phyloP scores from a whole-genome alignment of 2,888 invertebrate genomes.

The Agapostemon virescens region DNA sequence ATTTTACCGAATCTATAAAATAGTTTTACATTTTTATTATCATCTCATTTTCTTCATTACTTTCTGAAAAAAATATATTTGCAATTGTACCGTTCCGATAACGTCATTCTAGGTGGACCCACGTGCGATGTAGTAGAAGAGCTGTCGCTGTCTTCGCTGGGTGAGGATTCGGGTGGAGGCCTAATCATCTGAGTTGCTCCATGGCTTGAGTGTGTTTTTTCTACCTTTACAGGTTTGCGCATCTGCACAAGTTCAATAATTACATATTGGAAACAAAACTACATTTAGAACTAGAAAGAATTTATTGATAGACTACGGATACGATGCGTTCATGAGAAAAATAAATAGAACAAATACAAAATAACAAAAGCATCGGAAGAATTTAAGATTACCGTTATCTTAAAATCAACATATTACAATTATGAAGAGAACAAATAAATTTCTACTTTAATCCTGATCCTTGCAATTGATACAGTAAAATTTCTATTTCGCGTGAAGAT shows the following conservation, averaged over 20 bases:
- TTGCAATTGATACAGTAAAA: neutral
- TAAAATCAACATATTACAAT: neutral
- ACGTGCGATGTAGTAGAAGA: constrained; percentile 84
- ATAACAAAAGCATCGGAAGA: neutral
- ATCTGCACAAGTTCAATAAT: constrained; percentile 68
- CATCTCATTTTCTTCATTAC: neutral
- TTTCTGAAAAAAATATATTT: neutral
- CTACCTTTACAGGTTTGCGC: constrained; percentile 78
- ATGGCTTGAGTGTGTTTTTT: constrained; percentile 76
- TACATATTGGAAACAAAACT: constrained; percentile 29
- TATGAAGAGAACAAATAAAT: neutral
- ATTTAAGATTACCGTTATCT: neutral
- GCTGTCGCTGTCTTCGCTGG: constrained; percentile 84
- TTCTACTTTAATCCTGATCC: neutral
- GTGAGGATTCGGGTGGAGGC: constrained; percentile 82
- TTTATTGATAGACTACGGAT: neutral
- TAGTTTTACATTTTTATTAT: neutral
- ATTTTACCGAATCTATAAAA: constrained; percentile 89
- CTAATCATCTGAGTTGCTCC: constrained; percentile 72
- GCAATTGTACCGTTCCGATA: constrained; percentile 85
- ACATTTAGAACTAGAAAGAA: neutral
- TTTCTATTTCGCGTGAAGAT: neutral
- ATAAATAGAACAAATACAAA: neutral
- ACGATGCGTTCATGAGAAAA: neutral
- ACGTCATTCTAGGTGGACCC: constrained; percentile 84